phyloP scores from a whole-genome alignment of 2,113 vertebrate species.

The Eclectus roratus region DNA sequence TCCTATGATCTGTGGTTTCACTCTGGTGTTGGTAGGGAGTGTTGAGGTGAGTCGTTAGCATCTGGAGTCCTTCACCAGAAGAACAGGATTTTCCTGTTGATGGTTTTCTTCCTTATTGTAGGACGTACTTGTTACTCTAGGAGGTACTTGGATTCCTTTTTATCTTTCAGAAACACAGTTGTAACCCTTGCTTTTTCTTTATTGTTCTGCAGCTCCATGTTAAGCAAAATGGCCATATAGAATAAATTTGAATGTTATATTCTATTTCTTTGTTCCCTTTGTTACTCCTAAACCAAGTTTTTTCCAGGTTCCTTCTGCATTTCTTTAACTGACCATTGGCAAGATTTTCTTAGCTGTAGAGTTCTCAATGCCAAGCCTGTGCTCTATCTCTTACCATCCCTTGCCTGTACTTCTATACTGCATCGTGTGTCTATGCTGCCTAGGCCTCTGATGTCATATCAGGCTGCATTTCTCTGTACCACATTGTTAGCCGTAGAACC shows the following conservation, averaged over 20 bases:
- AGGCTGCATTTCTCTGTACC: background rate
- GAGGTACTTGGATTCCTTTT: background rate
- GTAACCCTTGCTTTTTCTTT: background rate
- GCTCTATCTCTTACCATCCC: background rate
- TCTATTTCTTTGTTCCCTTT: background rate
- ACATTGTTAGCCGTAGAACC: background rate
- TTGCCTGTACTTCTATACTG: background rate
- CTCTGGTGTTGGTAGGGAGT: background rate
- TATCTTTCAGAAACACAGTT: background rate
- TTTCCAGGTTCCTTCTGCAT: background rate
- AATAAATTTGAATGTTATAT: background rate
- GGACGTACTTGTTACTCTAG: background rate
- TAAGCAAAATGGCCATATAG: background rate
- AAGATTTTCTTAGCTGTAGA: background rate
- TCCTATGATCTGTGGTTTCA: background rate
- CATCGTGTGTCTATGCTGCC: fast-evolving
- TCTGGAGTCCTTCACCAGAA: background rate
- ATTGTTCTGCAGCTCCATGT: background rate
- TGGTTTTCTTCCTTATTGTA: background rate
- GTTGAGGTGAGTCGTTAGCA: background rate
- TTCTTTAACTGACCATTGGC: background rate
- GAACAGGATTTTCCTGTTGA: background rate
- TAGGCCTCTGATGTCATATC: background rate
- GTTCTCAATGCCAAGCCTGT: background rate
- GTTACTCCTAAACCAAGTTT: background rate